Evolutionary conservation across 2,888 invertebrate species (phyloP).

Genomic region (Thecocarcelia acutangulata): DNA sequence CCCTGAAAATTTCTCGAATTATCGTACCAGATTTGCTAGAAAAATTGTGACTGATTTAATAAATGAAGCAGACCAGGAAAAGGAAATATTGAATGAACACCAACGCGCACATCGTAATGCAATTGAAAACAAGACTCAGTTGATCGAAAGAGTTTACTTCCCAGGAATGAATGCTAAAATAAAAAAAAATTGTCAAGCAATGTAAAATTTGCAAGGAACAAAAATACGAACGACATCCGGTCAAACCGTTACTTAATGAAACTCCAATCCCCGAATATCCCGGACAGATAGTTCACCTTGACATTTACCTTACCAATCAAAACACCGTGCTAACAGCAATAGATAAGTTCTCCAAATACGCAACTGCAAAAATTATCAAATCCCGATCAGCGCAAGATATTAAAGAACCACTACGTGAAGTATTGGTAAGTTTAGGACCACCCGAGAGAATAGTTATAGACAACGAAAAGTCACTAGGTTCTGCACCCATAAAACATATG

Average conservation of each 20-base stretch:
- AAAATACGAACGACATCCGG: background rate
- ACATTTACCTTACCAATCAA: background rate
- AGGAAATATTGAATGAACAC: slow-evolving; percentile 33
- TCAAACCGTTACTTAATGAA: no score
- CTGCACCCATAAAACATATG: background rate
- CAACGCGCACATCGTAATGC: slow-evolving; percentile 10
- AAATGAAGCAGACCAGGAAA: slow-evolving; percentile 33
- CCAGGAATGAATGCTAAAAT: slow-evolving; percentile 7
- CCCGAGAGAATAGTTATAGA: background rate
- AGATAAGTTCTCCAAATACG: slow-evolving; percentile 2
- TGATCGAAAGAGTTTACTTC: slow-evolving; percentile 32
- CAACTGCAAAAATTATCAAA: background rate
- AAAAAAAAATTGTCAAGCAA: slow-evolving; percentile 8
- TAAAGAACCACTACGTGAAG: background rate
- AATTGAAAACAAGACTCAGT: slow-evolving; percentile 23
- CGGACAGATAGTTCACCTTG: background rate
- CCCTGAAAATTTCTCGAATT: slow-evolving; percentile 46
- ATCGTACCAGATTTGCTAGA: slow-evolving; percentile 33
- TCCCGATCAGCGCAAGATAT: background rate
- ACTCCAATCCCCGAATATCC: background rate
- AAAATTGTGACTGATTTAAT: slow-evolving; percentile 21
- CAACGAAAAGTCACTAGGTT: background rate
- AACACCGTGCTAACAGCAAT: background rate
- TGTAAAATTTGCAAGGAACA: slow-evolving; percentile 49
- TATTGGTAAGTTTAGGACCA: background rate